phyloP scores from a whole-genome alignment of 2,113 vertebrate species.

The Peromyscus polionotus region DNA sequence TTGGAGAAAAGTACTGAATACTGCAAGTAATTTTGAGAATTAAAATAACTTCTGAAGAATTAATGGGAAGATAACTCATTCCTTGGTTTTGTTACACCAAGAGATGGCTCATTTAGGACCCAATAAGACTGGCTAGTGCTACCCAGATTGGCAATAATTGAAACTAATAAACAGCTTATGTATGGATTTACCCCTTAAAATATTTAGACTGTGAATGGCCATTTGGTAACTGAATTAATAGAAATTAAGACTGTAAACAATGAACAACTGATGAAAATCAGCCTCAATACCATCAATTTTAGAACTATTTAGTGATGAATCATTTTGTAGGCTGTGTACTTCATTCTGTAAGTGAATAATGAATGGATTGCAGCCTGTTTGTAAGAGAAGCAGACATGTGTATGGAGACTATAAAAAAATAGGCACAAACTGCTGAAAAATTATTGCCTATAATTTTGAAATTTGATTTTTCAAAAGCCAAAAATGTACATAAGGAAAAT shows the following conservation, averaged over 20 bases:
- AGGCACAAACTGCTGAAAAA: not conserved
- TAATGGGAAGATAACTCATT: no score
- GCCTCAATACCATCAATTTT: not conserved
- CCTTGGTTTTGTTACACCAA: not conserved
- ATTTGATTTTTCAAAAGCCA: not conserved
- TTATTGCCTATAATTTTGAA: not conserved
- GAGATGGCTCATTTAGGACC: no score
- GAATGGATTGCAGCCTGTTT: not conserved
- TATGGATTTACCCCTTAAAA: not conserved
- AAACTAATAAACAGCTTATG: not conserved
- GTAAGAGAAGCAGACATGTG: not conserved
- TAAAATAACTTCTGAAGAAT: not conserved
- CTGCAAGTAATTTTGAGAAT: not conserved
- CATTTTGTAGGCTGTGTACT: not conserved
- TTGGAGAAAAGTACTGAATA: not conserved
- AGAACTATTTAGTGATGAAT: not conserved
- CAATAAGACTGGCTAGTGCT: not conserved
- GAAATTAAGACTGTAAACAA: not conserved
- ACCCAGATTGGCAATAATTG: not conserved
- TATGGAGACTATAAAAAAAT: not conserved
- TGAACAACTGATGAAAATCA: not conserved
- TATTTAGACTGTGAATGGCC: not conserved
- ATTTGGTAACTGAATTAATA: not conserved
- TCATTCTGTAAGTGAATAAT: not conserved
- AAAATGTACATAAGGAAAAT: slow-evolving; percentile 8